Evolutionary conservation across 2,113 vertebrate genomes (phyloP).

Genomic region (Uria lomvia): DNA sequence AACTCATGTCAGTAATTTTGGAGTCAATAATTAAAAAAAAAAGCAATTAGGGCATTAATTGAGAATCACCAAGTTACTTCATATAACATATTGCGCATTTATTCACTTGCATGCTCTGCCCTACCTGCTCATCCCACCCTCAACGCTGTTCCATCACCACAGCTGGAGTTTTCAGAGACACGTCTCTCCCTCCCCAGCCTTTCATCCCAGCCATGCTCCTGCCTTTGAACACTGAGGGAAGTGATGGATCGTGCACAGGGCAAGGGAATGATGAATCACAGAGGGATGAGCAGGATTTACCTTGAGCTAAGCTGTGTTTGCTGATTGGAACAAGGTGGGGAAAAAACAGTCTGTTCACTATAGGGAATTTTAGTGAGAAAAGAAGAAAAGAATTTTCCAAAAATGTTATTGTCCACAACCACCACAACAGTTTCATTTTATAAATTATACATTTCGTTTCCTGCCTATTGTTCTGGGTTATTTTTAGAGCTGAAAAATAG

Average conservation of each 20-base stretch:
- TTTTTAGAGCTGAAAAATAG: neutral
- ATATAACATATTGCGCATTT: neutral
- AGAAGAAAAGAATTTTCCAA: neutral
- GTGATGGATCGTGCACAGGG: neutral
- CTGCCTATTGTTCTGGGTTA: neutral
- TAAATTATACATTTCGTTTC: neutral
- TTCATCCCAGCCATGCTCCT: neutral
- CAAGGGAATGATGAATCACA: neutral
- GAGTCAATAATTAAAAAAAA: slow-evolving; percentile 4
- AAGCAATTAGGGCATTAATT: slow-evolving; percentile 25
- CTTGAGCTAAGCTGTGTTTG: neutral
- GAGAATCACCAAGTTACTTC: neutral
- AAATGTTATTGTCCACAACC: neutral
- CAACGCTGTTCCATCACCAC: neutral
- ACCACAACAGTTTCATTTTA: neutral
- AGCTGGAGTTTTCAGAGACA: neutral
- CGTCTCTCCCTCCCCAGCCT: neutral
- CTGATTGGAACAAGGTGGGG: neutral
- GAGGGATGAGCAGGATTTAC: neutral
- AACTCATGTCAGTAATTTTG: neutral
- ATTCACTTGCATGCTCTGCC: neutral
- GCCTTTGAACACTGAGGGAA: neutral
- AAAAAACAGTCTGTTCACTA: neutral
- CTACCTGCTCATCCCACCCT: neutral
- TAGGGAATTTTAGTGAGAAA: neutral